A percentile compares a stretch with the other conserved stretches of the same genome.
These are phyloP conservation scores for Drosophila kambysellisi DNA, from an alignment of 2,888 invertebrate genomes.

Conservation along the genomic window DNA sequence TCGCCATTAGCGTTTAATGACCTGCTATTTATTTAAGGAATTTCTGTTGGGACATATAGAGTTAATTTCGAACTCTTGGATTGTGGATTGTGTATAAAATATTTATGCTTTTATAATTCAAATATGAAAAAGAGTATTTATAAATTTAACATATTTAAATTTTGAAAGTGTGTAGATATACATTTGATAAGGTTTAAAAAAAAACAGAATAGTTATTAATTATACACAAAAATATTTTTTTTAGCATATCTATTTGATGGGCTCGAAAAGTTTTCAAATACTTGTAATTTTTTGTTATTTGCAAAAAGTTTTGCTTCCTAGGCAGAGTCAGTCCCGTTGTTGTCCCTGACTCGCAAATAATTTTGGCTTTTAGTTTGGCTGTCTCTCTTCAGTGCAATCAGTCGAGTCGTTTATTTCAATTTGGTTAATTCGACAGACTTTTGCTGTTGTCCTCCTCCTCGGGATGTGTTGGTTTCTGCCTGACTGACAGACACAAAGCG, in stretches of 20 bases:
- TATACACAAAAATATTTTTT: too few species aligned
- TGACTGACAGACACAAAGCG: constrained; percentile 40
- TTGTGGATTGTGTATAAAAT: not conserved
- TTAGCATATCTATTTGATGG: not conserved
- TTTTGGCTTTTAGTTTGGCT: not conserved
- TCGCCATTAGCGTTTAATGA: constrained; percentile 1
- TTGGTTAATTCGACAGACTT: constrained; percentile 47
- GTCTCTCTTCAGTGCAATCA: constrained; percentile 22
- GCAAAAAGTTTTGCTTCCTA: not conserved
- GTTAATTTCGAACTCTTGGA: not conserved
- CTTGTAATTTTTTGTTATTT: not conserved
- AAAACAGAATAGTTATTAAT: too few species aligned
- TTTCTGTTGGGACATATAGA: not conserved
- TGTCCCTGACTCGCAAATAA: not conserved
- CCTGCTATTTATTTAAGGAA: not conserved
- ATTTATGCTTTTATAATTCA: not conserved
- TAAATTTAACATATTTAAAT: too few species aligned
- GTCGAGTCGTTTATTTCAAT: constrained; percentile 50
- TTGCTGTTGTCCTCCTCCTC: constrained; percentile 12
- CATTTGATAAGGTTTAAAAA: too few species aligned
- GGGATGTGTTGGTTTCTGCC: constrained; percentile 7
- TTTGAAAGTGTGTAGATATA: too few species aligned
- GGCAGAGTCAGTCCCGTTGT: not conserved
- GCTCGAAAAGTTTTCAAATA: not conserved
- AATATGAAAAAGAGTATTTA: not conserved